Evolutionary conservation across 2,797 vertebrate genomes (phyloP).

Genomic region (Neosilurus mollespiculum): DNA sequence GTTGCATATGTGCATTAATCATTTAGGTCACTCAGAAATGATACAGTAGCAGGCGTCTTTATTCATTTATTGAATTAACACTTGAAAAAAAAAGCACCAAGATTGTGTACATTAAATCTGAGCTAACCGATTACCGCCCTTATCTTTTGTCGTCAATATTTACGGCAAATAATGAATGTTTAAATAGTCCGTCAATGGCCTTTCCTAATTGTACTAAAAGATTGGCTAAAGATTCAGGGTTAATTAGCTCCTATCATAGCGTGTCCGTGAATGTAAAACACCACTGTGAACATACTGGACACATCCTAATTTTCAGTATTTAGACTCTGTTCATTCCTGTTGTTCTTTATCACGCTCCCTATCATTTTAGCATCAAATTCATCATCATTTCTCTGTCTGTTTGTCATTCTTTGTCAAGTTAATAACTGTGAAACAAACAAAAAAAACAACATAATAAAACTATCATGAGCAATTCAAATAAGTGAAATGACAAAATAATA

Average conservation of each 20-base stretch:
- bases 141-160: conserved; percentile 37
- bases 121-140: conserved; percentile 14
- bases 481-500: conserved; percentile 27
- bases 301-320: conserved; percentile 22
- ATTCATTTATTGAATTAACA: conserved; percentile 41
- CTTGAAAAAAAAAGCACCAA: neutral
- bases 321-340: conserved; percentile 8
- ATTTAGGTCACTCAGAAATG: conserved; percentile 35
- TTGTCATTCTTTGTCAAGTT: conserved; percentile 19
- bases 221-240: conserved; percentile 46
- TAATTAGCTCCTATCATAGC: conserved; percentile 50
- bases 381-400: conserved; percentile 36
- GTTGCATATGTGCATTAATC: conserved; percentile 29
- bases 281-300: conserved; percentile 8
- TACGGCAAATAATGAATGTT: conserved; percentile 21
- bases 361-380: neutral
- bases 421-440: conserved; percentile 18
- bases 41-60: conserved; percentile 30
- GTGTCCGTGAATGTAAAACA: conserved; percentile 32
- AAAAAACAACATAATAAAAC: conserved; percentile 5
- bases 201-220: conserved; percentile 20
- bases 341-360: conserved; percentile 19
- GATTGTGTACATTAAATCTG: neutral
- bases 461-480: conserved; percentile 21
- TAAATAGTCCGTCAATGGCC: conserved; percentile 18